Percentiles rank a stretch among this genome's conserved stretches.
phyloP scores from a whole-genome alignment of 2,888 invertebrate species.

The Amphimallon solstitiale region DNA sequence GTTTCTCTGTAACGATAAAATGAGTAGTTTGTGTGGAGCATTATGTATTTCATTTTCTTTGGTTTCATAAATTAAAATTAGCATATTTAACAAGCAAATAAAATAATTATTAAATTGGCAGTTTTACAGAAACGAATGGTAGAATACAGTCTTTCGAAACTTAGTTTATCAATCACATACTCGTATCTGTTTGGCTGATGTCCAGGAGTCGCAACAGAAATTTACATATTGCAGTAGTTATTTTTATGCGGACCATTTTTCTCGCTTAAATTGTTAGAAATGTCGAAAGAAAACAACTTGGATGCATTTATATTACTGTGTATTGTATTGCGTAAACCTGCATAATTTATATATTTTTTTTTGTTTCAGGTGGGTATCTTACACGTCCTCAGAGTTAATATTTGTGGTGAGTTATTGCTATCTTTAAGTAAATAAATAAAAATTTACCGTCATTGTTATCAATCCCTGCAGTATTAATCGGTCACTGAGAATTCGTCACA shows the following conservation, averaged over 20 bases:
- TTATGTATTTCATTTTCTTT: too few relatives aligned
- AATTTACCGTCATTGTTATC: too few relatives aligned
- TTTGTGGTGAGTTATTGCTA: constrained; percentile 1
- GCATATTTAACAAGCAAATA: too few relatives aligned
- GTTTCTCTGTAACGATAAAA: too few relatives aligned
- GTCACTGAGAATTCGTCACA: too few relatives aligned
- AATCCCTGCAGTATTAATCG: too few relatives aligned
- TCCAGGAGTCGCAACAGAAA: constrained; percentile 9
- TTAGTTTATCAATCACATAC: constrained; percentile 17
- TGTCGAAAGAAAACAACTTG: too few relatives aligned
- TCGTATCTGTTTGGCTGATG: background rate
- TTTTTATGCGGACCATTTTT: constrained; percentile 1
- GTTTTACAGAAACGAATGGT: background rate
- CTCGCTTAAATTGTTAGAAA: background rate
- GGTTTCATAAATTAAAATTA: too few relatives aligned
- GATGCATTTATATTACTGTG: too few relatives aligned
- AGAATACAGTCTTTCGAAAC: background rate
- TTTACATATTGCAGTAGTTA: constrained; percentile 29
- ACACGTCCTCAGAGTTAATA: background rate
- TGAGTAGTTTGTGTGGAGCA: too few relatives aligned
- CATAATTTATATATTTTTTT: background rate
- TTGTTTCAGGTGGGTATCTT: constrained; percentile 14
- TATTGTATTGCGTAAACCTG: background rate
- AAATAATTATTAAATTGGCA: constrained; percentile 21
- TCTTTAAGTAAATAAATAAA: background rate